Evolutionary conservation across 2,888 invertebrate genomes (phyloP), one percentile per base, ranked within the genome.

Genomic region (Cheiracanthium punctorium): DNA sequence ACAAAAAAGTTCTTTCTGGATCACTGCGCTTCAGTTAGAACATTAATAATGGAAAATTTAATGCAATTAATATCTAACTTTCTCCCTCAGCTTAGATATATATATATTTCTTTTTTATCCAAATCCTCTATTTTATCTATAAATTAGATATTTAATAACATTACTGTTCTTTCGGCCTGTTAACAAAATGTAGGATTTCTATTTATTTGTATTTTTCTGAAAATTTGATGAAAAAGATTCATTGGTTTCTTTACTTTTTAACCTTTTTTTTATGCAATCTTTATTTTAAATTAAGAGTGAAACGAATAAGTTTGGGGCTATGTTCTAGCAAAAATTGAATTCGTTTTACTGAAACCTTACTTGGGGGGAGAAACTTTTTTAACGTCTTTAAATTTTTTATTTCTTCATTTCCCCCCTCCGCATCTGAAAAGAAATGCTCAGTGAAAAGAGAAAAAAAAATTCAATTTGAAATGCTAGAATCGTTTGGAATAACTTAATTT

Each of bases 141-240:
- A 86, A 86, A 86, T 86, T 86, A 86, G 85, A 86, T 86, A 86
- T 86, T 86, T 86, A 86, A 86, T 86, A 86, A 80, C 85, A 80
- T 80, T 80, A 80, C 48, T 43, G 65, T 71, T 77, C 43, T 71
- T 80, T 86, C 48, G 70, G 71, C 69, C 64, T 85, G 84, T 85
- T 84, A 79, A 72, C 73, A 82, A 77, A 77, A 77, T 67, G 73
- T 29, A 72, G 43, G 37, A 33, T 41, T 43, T 58, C 30, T 65
- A 64, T 65, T 72, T 64, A 33, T 58, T n/a, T 58, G 37, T 33
- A 37, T 41, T 70, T 33, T 58, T 24, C 24, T 58, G 58, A 20
- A 58, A 58, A 74, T 81, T 30, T 79, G 67, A 81, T 79, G 77
- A 79, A 32, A 37, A 69, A 33, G 80, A 74, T 74, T 67, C 67